Percentiles rank a stretch among this genome's conserved stretches.
Conservation (phyloP, 2,888 invertebrate genomes). For the Pseudococcus jackbeardsleyi region DNA sequence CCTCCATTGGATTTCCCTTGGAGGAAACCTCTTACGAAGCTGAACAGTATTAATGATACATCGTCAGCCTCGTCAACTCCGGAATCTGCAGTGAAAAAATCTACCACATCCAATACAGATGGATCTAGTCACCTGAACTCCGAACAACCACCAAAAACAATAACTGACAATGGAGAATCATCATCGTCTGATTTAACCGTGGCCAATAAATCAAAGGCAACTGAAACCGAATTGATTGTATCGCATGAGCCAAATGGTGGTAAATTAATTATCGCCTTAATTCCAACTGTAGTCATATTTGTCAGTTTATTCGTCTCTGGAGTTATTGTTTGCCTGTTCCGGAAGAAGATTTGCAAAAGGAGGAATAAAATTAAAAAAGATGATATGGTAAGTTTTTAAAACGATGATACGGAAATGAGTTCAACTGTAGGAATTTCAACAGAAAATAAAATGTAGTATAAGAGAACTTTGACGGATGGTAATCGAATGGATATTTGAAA, state of each 20-base stretch:
- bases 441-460: no score
- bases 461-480: no score
- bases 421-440: background rate
- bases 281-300: slow-evolving; percentile 73
- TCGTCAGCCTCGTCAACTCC: slow-evolving; percentile 61
- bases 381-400: slow-evolving; percentile 63
- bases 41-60: slow-evolving; percentile 58
- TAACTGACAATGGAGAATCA: background rate
- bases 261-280: slow-evolving; percentile 52
- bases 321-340: slow-evolving; percentile 78
- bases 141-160: background rate
- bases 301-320: slow-evolving; percentile 79
- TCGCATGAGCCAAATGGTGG: slow-evolving; percentile 1
- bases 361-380: slow-evolving; percentile 66
- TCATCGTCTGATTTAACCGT: background rate
- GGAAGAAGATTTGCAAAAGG: slow-evolving; percentile 77
- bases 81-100: slow-evolving; percentile 65
- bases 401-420: background rate
- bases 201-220: background rate
- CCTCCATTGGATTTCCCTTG: slow-evolving; percentile 67
- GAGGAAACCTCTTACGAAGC: slow-evolving; percentile 57
- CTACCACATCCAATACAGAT: slow-evolving; percentile 56
- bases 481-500: no score
- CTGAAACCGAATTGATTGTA: background rate
- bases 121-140: background rate